Evolutionary conservation across 2,888 invertebrate species (phyloP).

Genomic region (Aethes cnicana): DNA sequence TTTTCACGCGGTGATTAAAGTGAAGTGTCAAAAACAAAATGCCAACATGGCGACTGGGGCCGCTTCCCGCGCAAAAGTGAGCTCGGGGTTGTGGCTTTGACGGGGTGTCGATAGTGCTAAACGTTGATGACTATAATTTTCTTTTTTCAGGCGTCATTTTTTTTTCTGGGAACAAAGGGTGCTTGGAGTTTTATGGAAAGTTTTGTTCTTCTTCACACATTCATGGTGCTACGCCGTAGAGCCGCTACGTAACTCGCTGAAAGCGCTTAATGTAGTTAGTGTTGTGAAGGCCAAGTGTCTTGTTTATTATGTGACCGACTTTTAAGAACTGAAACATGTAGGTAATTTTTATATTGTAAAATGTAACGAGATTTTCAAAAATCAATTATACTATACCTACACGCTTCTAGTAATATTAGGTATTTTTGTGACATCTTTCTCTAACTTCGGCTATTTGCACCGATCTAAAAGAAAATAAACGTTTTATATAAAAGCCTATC

Average conservation of each 20-base stretch:
- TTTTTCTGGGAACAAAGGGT: slow-evolving; percentile 34
- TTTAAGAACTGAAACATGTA: no score
- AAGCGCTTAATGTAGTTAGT: slow-evolving; percentile 9
- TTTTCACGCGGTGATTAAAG: slow-evolving; percentile 79
- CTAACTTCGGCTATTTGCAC: no score
- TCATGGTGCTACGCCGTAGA: no score
- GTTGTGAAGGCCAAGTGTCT: neutral
- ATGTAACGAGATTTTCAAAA: no score
- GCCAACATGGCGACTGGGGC: slow-evolving; percentile 50
- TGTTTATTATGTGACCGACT: no score
- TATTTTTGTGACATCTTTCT: no score
- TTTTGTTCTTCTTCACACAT: neutral
- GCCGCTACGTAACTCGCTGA: no score
- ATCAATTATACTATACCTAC: no score
- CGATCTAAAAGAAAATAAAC: no score
- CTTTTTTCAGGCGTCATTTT: slow-evolving; percentile 42
- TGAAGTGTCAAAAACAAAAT: slow-evolving; percentile 81
- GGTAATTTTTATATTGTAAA: no score
- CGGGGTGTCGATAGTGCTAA: slow-evolving; percentile 60
- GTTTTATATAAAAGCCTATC: no score
- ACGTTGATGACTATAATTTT: slow-evolving; percentile 62
- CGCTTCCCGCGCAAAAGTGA: slow-evolving; percentile 49
- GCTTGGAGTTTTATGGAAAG: slow-evolving; percentile 25
- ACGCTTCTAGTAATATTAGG: no score
- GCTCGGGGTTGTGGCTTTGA: slow-evolving; percentile 59